Evolutionary conservation across 2,888 invertebrate species (phyloP), one percentile per base, ranked within the genome.

Genomic region (Oscheius sp.): DNA sequence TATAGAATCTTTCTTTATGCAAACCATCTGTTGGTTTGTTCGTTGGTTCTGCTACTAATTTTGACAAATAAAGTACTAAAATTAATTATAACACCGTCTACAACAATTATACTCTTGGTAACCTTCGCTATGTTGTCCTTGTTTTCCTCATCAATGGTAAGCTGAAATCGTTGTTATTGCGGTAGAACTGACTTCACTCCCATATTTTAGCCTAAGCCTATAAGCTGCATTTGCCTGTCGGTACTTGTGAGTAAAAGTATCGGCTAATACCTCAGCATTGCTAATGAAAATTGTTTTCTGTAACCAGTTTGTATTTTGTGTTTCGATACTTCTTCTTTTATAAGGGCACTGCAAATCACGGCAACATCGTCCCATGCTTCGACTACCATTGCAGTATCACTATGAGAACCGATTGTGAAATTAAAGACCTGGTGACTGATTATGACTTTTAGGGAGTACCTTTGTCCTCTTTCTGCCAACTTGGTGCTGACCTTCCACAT

Each of bases 181-280:
- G 30, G 17, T 14, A 32, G 26, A 2, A 12, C 14, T 14, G 14
- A 59, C 59, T 30, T 59, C 59, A 30, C 44, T 44, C 6, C 59
- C 59, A 28, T 44, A 44, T 6, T 59, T 41, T 17, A 59, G 28
- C n/a, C 59, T 26, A 44, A 38, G 22, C 28, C 59, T 22, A 20
- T 41, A 59, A 24, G 24, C 22, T 1, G 41, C 26, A 26, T 41
- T 59, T 1, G 59, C 59, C 9, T 28, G 22, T 9, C 59, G 41
- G 28, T 44, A 28, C 28, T 59, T 44, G 44, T 59, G 59, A 14
- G n/a, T 38, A 9, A 44, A 59, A n/a, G 59, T 59, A 26, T 59
- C 59, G 1, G 41, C 28, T 14, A 20, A 4, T n/a, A 59, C 17
- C 20, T 54, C 54, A 5, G 33, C 54, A 22, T 36, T 36, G 17